Base-by-base conservation (phyloP, 2,888 invertebrate species). In the Endomychus coccineus region DNA sequence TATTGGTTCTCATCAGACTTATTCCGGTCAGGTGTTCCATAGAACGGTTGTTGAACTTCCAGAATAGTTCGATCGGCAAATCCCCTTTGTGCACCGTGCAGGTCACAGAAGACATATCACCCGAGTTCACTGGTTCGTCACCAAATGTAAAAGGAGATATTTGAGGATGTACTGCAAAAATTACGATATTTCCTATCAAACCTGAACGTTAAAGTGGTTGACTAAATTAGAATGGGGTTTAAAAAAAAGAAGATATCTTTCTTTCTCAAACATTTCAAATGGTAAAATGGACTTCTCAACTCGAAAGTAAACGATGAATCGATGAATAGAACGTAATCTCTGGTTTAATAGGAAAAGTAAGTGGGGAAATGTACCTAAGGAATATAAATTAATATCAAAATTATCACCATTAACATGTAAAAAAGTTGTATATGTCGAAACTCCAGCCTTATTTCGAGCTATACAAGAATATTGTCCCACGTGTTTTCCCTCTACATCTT, bases 391-490 rank as follows among this genome's bases (percentile, higher is more conserved):
- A 25, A 25, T 11, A 7, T 25, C 11, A 5, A 40, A 30, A 25
- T 7, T 36, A n/a, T n/a, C 51, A 54, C 54, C 55, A 35, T 51
- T 54, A n/a, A 56, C 50, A 40, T 51, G 46, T 33, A 56, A 65
- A 62, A 74, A 73, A 45, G 85, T 77, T 36, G 80, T 76, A 60
- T 80, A 77, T 49, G 75, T 76, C 50, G 77, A 73, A 45, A 67
- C 67, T 53, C 84, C 86, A 40, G 82, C 85, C 49, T 71, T 71
- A 65, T 86, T 86, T 64, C 75, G 17, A 32, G 80, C 83, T 50
- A 72, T 72, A 66, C 83, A 84, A 36, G 80, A 83, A 66, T 85
- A 86, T 61, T 78, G 80, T 44, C 85, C 85, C 35, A 77, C 74
- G 60, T 83, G 80, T 49, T 74, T 66, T 25, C 71, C 71, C 28